These are phyloP conservation scores for Bos javanicus DNA, from an alignment of 2,113 vertebrate genomes.

Conservation along the genomic window DNA sequence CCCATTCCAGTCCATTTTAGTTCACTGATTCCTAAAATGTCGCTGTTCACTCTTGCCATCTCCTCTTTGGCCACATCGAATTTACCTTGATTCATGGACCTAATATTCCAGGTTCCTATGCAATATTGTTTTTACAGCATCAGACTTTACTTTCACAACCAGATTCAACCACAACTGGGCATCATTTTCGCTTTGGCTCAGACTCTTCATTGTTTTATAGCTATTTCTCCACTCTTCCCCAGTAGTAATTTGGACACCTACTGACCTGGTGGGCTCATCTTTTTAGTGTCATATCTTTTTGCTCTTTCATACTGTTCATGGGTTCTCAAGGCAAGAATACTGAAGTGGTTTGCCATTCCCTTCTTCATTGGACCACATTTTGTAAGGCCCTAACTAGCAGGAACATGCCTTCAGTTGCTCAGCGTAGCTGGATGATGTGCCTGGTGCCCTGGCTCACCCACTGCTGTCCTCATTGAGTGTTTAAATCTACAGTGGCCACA, in stretches of 20 bases:
- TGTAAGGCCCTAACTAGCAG: neutral
- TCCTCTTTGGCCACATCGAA: neutral
- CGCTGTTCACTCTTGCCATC: neutral
- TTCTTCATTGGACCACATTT: neutral
- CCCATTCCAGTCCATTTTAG: neutral
- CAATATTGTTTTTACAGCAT: neutral
- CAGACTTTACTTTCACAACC: neutral
- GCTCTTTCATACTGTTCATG: neutral
- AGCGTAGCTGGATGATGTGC: accelerated
- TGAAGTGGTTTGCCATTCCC: neutral
- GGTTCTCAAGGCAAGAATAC: neutral
- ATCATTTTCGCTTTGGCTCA: neutral
- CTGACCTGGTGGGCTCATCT: neutral
- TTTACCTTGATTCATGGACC: neutral
- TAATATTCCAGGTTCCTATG: neutral
- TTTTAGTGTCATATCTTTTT: neutral
- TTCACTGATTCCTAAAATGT: neutral
- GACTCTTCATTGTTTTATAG: neutral
- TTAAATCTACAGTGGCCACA: neutral
- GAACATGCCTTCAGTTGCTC: neutral
- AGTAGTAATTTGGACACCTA: neutral
- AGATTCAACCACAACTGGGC: neutral
- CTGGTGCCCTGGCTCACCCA: neutral
- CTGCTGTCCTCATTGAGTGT: neutral
- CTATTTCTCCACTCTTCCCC: neutral